Percentiles rank a stretch among this genome's conserved stretches.
These are phyloP conservation scores for Nymphalis c-album DNA, from an alignment of 2,888 invertebrate species.

Conservation along the genomic window DNA sequence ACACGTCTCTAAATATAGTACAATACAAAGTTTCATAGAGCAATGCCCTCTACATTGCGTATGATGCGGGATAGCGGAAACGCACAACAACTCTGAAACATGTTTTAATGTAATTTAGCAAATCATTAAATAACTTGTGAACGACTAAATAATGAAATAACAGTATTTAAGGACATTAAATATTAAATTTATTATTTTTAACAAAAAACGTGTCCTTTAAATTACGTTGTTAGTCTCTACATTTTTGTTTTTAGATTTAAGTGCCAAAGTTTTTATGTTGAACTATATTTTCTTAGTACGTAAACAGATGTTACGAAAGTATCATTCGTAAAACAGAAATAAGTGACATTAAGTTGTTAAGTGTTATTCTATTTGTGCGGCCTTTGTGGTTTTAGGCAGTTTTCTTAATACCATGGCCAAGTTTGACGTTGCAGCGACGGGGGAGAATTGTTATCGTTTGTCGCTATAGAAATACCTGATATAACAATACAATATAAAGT, in stretches of 20 bases:
- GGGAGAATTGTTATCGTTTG: not conserved
- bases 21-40: not conserved
- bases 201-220: no score
- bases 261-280: no score
- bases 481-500: not conserved
- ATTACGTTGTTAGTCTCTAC: no score
- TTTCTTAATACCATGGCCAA: conserved; percentile 12
- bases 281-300: no score
- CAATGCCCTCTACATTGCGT: not conserved
- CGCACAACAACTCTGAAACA: not conserved
- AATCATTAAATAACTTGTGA: no score
- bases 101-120: no score
- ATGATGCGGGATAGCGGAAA: no score
- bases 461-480: not conserved
- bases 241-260: no score
- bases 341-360: not conserved
- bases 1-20: no score
- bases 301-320: no score
- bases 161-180: no score
- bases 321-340: not conserved
- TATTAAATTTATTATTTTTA: not conserved
- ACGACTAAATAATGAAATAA: no score
- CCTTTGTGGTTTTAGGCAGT: conserved; percentile 4
- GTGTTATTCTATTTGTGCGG: conserved; percentile 8
- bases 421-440: not conserved